Base-by-base conservation (phyloP, 2,797 vertebrate species). In the Pteronotus mesoamericanus region DNA sequence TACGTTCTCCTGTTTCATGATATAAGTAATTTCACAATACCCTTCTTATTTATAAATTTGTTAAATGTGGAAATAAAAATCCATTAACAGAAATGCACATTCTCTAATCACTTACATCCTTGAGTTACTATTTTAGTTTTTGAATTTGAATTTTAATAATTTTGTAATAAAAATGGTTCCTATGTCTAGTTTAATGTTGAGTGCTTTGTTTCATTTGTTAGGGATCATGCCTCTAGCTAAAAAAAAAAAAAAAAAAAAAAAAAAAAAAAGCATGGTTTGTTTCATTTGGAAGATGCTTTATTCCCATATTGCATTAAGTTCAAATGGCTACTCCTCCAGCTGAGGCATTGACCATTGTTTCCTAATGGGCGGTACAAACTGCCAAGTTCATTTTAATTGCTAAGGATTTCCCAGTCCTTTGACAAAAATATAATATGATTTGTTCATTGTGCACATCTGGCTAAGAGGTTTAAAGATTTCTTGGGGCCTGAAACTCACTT, bases 371-470 rank as follows among this genome's bases (percentile, higher is more conserved):
- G 48, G 39, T 44, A 51, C 34, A 66, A 77, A 71, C 24, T 39
- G 66, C 84, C 90, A 93, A 88, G 11, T 0, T 53, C 96, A 72
- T 92, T 22, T 44, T 94, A 68, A 91, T 16, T 82, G 92, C 34
- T 94, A 78, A 92, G 85, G 37, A 94, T 87, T 79, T 93, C 42
- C 48, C 22, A 86, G 44, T 46, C 42, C 83, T 94, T 96, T 96
- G 74, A 88, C 95, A 74, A 92, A 89, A 91, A 84, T 59, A 72
- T 61, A 93, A 68, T 94, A 78, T 64, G 77, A 90, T 96, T 96
- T 94, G 75, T 88, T 90, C 55, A 57, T 24, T 34, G 11, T 78
- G 57, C 48, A 78, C 78, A 85, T 95, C 57, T 95, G 91, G 55
- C 82, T 96, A 85, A 92, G 69, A 89, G 61, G 57, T 90, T 86